Percentiles rank a stretch among this genome's conserved stretches.
Conservation (phyloP, 2,888 invertebrate genomes). For the Temnothorax rugatulus region DNA sequence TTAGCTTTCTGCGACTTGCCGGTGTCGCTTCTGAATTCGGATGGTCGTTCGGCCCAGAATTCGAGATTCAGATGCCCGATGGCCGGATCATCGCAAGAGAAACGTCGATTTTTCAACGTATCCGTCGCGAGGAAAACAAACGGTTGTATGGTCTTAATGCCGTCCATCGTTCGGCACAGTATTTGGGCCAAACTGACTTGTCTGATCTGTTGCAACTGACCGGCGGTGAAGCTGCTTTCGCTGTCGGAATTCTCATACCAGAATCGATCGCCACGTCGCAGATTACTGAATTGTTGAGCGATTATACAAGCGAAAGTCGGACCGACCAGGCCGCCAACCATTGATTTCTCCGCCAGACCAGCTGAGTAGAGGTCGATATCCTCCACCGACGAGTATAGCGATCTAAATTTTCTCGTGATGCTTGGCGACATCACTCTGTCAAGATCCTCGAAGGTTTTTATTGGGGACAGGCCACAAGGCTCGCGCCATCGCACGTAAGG, state of each 20-base stretch:
- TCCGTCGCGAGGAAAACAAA: slow-evolving; percentile 90
- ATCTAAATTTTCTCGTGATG: slow-evolving; percentile 89
- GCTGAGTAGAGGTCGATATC: slow-evolving; percentile 95
- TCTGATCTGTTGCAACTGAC: slow-evolving; percentile 92
- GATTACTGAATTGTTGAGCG: slow-evolving; percentile 93
- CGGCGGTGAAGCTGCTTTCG: slow-evolving; percentile 92
- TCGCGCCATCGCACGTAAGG: slow-evolving; percentile 93
- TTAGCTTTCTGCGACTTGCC: slow-evolving; percentile 13
- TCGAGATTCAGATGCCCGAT: slow-evolving; percentile 88
- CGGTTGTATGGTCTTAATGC: slow-evolving; percentile 90
- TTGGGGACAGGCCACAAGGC: slow-evolving; percentile 91
- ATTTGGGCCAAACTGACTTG: slow-evolving; percentile 91
- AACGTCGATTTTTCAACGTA: slow-evolving; percentile 88
- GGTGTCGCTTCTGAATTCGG: slow-evolving; percentile 17
- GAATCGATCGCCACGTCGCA: slow-evolving; percentile 93
- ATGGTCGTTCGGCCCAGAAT: slow-evolving; percentile 88
- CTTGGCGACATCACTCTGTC: slow-evolving; percentile 90
- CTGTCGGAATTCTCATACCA: slow-evolving; percentile 93
- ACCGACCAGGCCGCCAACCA: slow-evolving; percentile 93
- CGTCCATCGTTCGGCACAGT: slow-evolving; percentile 90
- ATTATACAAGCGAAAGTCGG: slow-evolving; percentile 96
- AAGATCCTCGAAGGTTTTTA: slow-evolving; percentile 91
- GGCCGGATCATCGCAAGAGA: slow-evolving; percentile 87
- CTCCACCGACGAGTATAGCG: slow-evolving; percentile 89
- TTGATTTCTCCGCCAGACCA: slow-evolving; percentile 93